Evolutionary conservation across 2,113 vertebrate genomes (phyloP).

Genomic region (Dicentrarchus labrax): DNA sequence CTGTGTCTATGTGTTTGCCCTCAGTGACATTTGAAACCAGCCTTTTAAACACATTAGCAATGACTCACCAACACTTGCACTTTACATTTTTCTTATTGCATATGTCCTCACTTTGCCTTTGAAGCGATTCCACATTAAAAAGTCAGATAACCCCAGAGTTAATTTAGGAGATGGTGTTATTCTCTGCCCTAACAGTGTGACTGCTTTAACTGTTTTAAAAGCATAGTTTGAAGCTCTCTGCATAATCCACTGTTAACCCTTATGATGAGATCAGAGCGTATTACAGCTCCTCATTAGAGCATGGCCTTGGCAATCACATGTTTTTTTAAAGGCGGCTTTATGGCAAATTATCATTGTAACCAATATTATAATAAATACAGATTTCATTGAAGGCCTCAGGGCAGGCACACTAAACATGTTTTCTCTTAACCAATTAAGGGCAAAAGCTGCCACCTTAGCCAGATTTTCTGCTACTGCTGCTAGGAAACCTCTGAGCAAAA

Average conservation of each 20-base stretch:
- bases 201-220: constrained; percentile 63
- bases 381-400: constrained; percentile 50
- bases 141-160: constrained; percentile 68
- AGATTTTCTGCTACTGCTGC: constrained; percentile 52
- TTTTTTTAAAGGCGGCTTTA: constrained; percentile 55
- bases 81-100: constrained; percentile 59
- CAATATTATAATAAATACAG: constrained; percentile 66
- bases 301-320: constrained; percentile 57
- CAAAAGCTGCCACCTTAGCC: constrained; percentile 63
- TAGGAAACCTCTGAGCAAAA: constrained; percentile 56
- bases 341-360: constrained; percentile 66
- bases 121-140: constrained; percentile 67
- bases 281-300: constrained; percentile 71
- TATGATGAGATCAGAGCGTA: constrained; percentile 73
- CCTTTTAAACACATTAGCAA: constrained; percentile 55
- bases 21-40: constrained; percentile 48
- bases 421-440: constrained; percentile 60
- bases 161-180: constrained; percentile 66
- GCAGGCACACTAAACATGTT: constrained; percentile 28
- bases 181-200: constrained; percentile 42
- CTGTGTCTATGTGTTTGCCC: constrained; percentile 28
- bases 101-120: constrained; percentile 65
- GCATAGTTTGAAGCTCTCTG: constrained; percentile 58
- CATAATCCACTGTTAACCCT: constrained; percentile 71
- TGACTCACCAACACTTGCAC: constrained; percentile 54